A percentile compares a stretch with the other conserved stretches of the same genome.
Evolutionary conservation across 2,797 vertebrate species (phyloP).

Genomic region (Diplodus puntazzo): DNA sequence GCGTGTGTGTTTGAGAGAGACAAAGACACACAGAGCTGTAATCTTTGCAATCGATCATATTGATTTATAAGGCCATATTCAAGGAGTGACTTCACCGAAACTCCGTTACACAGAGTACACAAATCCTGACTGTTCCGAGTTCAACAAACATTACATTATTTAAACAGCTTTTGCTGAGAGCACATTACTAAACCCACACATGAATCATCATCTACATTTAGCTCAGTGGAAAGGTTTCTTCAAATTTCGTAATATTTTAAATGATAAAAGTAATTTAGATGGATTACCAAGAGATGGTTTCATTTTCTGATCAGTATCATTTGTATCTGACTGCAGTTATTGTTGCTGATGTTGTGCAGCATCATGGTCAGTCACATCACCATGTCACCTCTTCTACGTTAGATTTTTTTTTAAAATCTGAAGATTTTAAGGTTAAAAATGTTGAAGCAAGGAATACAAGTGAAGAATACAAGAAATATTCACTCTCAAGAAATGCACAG

Average conservation of each 20-base stretch:
- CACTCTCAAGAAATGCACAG: neutral
- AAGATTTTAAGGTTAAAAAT: neutral
- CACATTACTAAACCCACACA: constrained; percentile 19
- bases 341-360: neutral
- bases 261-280: neutral
- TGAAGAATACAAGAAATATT: neutral
- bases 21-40: neutral
- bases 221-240: neutral
- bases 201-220: constrained; percentile 40
- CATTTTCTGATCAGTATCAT: neutral
- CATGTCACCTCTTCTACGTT: neutral
- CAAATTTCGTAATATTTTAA: neutral
- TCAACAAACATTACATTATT: constrained; percentile 42
- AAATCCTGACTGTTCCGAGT: constrained; percentile 48
- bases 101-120: constrained; percentile 40
- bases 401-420: neutral
- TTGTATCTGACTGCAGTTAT: neutral
- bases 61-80: constrained; percentile 40
- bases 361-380: neutral
- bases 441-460: neutral
- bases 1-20: neutral
- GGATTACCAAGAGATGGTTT: neutral
- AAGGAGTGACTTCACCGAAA: constrained; percentile 60
- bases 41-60: constrained; percentile 6
- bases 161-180: constrained; percentile 45